Percentiles rank a stretch among this genome's conserved stretches.
Conservation (phyloP, 2,113 vertebrate genomes). For the Naja naja region DNA sequence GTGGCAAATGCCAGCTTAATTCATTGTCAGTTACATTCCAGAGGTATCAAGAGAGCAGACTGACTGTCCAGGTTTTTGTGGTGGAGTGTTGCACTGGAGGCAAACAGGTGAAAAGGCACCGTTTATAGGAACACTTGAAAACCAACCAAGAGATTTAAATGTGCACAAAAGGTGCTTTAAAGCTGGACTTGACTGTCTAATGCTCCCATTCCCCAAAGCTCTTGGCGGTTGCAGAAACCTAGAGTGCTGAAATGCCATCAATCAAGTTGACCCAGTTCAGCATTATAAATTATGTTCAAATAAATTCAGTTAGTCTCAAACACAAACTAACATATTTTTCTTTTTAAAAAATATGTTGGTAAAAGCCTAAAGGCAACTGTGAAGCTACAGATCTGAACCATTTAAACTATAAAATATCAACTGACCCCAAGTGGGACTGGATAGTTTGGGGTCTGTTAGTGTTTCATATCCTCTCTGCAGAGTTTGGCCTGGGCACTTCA, state of each 20-base stretch:
- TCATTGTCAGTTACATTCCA: not conserved
- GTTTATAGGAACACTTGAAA: not conserved
- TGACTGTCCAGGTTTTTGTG: not conserved
- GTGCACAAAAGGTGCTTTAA: rapidly evolving
- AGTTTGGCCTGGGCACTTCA: not conserved
- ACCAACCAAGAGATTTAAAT: not conserved
- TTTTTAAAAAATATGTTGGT: not conserved
- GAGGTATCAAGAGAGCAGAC: rapidly evolving
- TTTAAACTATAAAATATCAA: not conserved
- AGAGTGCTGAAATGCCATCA: not conserved
- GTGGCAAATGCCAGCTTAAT: not conserved
- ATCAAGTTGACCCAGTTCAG: not conserved
- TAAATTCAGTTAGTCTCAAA: not conserved
- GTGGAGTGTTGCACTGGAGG: rapidly evolving
- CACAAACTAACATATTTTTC: rapidly evolving
- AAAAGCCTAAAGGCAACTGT: constrained; percentile 19
- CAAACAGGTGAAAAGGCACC: not conserved
- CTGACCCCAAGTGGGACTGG: not conserved
- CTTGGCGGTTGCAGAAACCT: not conserved
- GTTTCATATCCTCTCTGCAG: not conserved
- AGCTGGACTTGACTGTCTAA: not conserved
- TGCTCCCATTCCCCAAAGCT: not conserved
- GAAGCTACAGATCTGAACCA: not conserved
- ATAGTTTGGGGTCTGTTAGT: not conserved
- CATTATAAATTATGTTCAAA: not conserved